phyloP scores from a whole-genome alignment of 2,797 vertebrate genomes.

The Eptatretus atami region DNA sequence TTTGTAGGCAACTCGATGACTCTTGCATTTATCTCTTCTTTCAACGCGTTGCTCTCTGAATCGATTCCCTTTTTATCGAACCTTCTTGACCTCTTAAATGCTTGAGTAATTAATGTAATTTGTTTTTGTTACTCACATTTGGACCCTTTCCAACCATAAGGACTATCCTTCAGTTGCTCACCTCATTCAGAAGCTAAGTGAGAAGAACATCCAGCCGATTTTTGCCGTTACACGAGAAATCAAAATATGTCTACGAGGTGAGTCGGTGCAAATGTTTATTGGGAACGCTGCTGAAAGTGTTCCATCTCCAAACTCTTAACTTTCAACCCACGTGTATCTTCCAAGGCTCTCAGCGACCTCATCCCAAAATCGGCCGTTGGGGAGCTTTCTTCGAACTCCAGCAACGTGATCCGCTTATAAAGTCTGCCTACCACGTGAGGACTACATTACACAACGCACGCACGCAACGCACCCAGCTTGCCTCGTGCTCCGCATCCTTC shows the following conservation, averaged over 20 bases:
- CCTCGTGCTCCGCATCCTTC: too few species aligned
- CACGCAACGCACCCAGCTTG: too few species aligned
- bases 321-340: too few species aligned
- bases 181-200: slow-evolving; percentile 84
- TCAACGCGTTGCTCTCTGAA: too few species aligned
- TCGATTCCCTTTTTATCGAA: too few species aligned
- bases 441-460: not conserved
- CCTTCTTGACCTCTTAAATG: too few species aligned
- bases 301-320: too few species aligned
- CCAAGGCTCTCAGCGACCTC: slow-evolving; percentile 66
- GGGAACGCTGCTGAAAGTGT: too few species aligned
- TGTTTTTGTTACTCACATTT: too few species aligned
- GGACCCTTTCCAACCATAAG: slow-evolving; percentile 14
- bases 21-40: too few species aligned
- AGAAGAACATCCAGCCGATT: slow-evolving; percentile 97
- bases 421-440: slow-evolving; percentile 63
- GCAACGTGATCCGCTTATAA: slow-evolving; percentile 84
- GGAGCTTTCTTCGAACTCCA: slow-evolving; percentile 64
- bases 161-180: slow-evolving; percentile 96
- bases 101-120: too few species aligned
- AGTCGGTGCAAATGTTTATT: too few species aligned
- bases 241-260: slow-evolving; percentile 76
- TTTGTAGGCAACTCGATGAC: slow-evolving; percentile 25
- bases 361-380: slow-evolving; percentile 95
- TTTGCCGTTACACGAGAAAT: slow-evolving; percentile 91